Evolutionary conservation across 23 tunicate species (phyloP).

Genomic region (Pegea sp.): DNA sequence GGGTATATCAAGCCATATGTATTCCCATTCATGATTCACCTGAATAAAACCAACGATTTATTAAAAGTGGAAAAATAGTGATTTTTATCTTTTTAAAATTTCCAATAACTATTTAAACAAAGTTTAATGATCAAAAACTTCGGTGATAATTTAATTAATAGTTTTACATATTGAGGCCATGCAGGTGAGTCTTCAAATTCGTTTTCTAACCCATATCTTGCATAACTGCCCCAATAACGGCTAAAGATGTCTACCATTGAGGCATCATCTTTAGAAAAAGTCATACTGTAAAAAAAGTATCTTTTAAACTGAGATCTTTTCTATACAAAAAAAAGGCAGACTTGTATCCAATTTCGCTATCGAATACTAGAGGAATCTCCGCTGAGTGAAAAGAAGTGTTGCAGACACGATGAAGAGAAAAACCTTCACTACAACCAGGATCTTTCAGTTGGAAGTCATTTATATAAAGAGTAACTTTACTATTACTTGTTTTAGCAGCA

Average conservation of each 20-base stretch:
- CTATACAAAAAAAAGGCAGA: not conserved
- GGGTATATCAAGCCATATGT: no score
- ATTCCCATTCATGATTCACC: not conserved
- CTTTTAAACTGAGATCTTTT: not conserved
- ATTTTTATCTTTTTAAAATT: not conserved
- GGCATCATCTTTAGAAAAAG: not conserved
- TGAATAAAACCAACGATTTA: not conserved
- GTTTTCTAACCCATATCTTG: not conserved
- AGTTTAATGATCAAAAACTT: not conserved
- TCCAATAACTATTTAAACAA: no score
- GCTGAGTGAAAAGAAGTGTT: not conserved
- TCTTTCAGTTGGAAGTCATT: not conserved
- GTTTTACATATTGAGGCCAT: not conserved
- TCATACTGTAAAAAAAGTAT: not conserved
- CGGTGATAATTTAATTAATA: not conserved
- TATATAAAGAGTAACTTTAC: not conserved
- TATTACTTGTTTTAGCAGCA: not conserved
- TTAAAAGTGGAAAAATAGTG: not conserved
- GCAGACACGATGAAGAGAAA: not conserved
- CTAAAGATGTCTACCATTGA: not conserved
- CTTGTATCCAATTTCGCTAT: not conserved
- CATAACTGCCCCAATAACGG: not conserved
- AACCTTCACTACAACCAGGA: constrained; percentile 1
- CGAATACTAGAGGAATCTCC: not conserved
- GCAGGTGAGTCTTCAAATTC: not conserved